Evolutionary conservation across 2,888 invertebrate species (phyloP), one percentile per base, ranked within the genome.

Genomic region (Drepanosiphum platanoidis): DNA sequence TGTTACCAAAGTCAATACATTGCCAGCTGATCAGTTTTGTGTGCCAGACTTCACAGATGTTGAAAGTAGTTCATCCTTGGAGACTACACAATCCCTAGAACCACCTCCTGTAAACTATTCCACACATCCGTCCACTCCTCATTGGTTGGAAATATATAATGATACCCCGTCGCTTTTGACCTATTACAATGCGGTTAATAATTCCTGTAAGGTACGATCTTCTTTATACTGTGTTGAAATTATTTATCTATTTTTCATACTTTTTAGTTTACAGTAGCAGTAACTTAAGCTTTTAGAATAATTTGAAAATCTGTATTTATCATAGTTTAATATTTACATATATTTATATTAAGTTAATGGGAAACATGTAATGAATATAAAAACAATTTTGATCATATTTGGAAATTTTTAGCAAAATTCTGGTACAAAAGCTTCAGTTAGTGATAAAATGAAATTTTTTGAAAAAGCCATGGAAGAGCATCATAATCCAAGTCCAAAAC

Each of bases 401-500:
- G 3, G 3, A 70, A 18, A 61, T 42, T 75, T 84, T 77, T 84
- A 84, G 84, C 84, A 75, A 77, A 84, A 80, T 58, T 88, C 93
- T 93, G 88, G 93, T 89, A 93, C 93, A 89, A 95, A 95, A 92
- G 94, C 96, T 90, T 94, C 95, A 87, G 97, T 98, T 89, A 96
- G 95, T 90, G 96, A 97, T 91, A 96, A 96, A 91, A 96, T 96
- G 91, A 95, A 94, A 89, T 96, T 97, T 91, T 98, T 98, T 90
- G 98, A 98, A 91, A 94, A 95, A 89, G 97, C 97, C 87, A 97
- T 98, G 94, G 96, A 97, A 91, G 96, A 96, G 90, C 95, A 95
- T 90, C 94, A 95, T 88, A 95, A 95, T 90, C 94, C 95, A 87
- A 93, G 94, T 88, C 93, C 94, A 79, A 96, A 95, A 91, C 93